A percentile compares a stretch with the other conserved stretches of the same genome.
Conservation (phyloP, 2,888 invertebrate genomes). For the Heliconius cydno region DNA sequence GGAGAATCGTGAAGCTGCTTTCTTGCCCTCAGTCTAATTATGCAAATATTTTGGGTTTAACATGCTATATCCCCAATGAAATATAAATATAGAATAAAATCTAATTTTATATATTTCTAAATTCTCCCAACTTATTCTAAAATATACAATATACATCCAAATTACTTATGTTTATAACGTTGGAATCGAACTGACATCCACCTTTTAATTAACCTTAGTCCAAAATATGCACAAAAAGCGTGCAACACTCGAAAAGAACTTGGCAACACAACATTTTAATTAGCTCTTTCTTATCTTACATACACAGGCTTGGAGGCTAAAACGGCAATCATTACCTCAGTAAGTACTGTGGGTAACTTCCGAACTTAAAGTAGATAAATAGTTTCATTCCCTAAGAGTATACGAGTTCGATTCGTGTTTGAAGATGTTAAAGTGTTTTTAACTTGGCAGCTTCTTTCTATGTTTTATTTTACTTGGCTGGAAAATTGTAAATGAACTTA, state of each 20-base stretch:
- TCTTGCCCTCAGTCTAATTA: too few relatives aligned
- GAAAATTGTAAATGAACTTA: not conserved
- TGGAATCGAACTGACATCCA: not conserved
- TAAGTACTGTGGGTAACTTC: constrained; percentile 32
- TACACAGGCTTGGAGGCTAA: constrained; percentile 69
- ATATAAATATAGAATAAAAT: too few relatives aligned
- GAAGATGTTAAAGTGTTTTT: constrained; percentile 32
- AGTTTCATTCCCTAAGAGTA: constrained; percentile 20
- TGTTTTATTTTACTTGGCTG: not conserved
- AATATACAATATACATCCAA: too few relatives aligned
- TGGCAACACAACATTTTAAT: constrained; percentile 67
- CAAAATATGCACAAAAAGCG: not conserved
- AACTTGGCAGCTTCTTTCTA: constrained; percentile 10
- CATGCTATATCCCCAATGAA: too few relatives aligned
- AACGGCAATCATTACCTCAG: constrained; percentile 80
- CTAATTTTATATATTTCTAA: not conserved
- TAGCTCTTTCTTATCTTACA: constrained; percentile 72
- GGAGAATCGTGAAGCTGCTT: not conserved
- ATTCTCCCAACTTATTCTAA: not conserved
- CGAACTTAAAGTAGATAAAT: constrained; percentile 18
- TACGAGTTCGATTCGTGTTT: constrained; percentile 26
- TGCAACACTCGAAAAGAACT: constrained; percentile 42
- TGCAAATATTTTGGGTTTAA: too few relatives aligned
- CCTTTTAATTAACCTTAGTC: not conserved
- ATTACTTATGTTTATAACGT: too few relatives aligned